These are phyloP conservation scores for Gortyna flavago DNA, from an alignment of 2,888 invertebrate species.

Conservation along the genomic window DNA sequence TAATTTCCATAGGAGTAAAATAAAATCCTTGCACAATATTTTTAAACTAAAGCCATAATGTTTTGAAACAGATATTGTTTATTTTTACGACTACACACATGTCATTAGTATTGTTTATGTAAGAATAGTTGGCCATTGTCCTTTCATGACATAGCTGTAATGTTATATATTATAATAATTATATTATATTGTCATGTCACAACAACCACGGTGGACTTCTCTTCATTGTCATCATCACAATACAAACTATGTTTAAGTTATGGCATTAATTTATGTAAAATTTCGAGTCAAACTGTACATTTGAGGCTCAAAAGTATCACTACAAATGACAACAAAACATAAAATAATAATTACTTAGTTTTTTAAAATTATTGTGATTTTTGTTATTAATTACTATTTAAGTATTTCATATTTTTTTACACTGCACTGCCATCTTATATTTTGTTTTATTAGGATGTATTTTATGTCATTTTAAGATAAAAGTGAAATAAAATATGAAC, in stretches of 20 bases:
- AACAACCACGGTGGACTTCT: constrained; percentile 21
- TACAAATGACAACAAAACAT: constrained; percentile 28
- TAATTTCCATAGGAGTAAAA: not conserved
- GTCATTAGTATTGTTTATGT: constrained; percentile 35
- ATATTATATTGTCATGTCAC: constrained; percentile 19
- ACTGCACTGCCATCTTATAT: constrained; percentile 33
- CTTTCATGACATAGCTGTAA: constrained; percentile 29
- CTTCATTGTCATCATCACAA: constrained; percentile 58
- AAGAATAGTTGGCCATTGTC: constrained; percentile 51
- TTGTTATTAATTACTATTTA: constrained; percentile 14
- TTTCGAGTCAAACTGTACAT: constrained; percentile 18
- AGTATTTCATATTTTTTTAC: constrained; percentile 34
- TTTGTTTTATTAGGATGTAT: constrained; percentile 20
- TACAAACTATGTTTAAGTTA: constrained; percentile 23
- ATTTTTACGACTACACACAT: constrained; percentile 29
- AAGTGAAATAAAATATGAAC: constrained; percentile 62
- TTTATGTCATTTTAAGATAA: constrained; percentile 56
- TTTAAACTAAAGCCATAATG: constrained; percentile 21
- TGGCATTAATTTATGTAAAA: constrained; percentile 4
- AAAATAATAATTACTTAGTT: constrained; percentile 11
- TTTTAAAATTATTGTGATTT: constrained; percentile 44
- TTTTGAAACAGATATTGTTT: constrained; percentile 49
- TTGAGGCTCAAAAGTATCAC: constrained; percentile 50
- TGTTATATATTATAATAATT: too few relatives aligned
- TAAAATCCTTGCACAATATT: constrained; percentile 24